Percentiles rank a stretch among this genome's conserved stretches.
These are phyloP conservation scores for Menidia menidia DNA, from an alignment of 2,797 vertebrate species.

Conservation along the genomic window DNA sequence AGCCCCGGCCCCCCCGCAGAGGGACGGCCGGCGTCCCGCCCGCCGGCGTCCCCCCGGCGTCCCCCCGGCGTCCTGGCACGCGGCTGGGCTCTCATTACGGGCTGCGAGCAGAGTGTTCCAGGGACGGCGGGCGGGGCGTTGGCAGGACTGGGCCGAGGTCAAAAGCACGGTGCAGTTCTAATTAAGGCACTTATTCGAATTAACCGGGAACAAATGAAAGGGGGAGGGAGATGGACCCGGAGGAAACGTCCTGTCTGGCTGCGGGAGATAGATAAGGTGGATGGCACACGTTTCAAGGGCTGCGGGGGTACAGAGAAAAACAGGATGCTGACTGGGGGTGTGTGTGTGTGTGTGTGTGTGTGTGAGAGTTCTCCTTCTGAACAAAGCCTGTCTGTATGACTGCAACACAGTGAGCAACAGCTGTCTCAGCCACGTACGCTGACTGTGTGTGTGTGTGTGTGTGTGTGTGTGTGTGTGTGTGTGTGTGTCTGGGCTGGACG, in stretches of 20 bases:
- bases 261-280: conserved; percentile 60
- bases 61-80: conserved; percentile 67
- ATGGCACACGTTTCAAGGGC: conserved; percentile 50
- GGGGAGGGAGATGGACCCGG: conserved; percentile 29
- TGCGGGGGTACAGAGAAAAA: conserved; percentile 44
- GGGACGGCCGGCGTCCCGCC: conserved; percentile 49
- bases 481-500: too few species aligned
- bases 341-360: conserved; percentile 49
- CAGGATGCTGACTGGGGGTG: conserved; percentile 46
- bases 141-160: conserved; percentile 63
- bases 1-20: conserved; percentile 50
- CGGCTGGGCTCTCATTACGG: conserved; percentile 56
- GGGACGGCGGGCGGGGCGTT: conserved; percentile 34
- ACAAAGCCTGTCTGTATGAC: conserved; percentile 79
- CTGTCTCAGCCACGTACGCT: conserved; percentile 69
- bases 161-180: conserved; percentile 51
- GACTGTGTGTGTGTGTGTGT: conserved; percentile 30
- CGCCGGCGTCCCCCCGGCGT: conserved; percentile 57
- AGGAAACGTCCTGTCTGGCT: conserved; percentile 52
- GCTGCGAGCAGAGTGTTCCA: conserved; percentile 58
- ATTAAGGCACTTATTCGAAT: conserved; percentile 77
- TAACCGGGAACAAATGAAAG: conserved; percentile 54
- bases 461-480: conserved; percentile 24
- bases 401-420: conserved; percentile 78
- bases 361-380: conserved; percentile 25